Conservation (phyloP, 2,888 invertebrate genomes). For the Plebejus melissa region DNA sequence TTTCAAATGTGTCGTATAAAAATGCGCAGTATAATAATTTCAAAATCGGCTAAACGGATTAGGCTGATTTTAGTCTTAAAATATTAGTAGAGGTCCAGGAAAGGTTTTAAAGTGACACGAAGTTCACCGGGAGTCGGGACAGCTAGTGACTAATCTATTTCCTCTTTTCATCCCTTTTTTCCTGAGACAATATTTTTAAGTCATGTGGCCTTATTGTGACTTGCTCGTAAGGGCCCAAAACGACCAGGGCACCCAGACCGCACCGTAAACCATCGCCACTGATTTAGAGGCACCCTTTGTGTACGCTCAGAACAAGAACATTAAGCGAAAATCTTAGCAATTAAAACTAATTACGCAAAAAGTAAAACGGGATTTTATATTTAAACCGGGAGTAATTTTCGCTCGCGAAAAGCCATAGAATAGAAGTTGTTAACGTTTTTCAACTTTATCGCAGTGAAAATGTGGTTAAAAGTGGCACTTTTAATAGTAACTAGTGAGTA, state of each 20-base stretch:
- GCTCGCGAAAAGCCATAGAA: slow-evolving; percentile 17
- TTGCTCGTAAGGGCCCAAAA: background rate
- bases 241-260: background rate
- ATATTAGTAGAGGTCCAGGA: too few species aligned
- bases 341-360: slow-evolving; percentile 13
- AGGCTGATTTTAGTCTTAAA: too few species aligned
- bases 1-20: too few species aligned
- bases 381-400: slow-evolving; percentile 1
- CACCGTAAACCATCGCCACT: background rate
- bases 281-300: slow-evolving; percentile 1
- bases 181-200: too few species aligned
- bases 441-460: background rate
- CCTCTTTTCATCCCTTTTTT: too few species aligned
- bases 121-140: too few species aligned
- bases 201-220: too few species aligned
- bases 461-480: background rate
- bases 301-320: slow-evolving; percentile 15
- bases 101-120: too few species aligned
- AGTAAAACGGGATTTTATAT: slow-evolving; percentile 14
- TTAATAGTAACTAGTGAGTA: background rate
- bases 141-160: too few species aligned
- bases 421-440: slow-evolving; percentile 9
- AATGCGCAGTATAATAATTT: too few species aligned
- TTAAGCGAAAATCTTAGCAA: slow-evolving; percentile 19
- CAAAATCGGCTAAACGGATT: too few species aligned